phyloP scores from a whole-genome alignment of 2,888 invertebrate genomes.

The Diogma glabrata region DNA sequence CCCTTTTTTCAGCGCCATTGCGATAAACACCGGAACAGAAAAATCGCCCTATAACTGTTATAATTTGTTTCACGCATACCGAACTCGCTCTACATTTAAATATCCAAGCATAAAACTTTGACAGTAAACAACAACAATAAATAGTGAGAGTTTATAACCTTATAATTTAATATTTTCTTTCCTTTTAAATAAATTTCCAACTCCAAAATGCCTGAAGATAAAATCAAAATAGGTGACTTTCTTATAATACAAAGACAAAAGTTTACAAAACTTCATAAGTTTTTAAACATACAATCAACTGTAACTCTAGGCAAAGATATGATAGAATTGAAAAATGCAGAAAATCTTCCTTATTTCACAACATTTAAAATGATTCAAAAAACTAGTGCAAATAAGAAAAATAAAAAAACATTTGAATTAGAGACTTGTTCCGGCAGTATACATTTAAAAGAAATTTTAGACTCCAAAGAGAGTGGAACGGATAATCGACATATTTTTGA shows the following conservation, averaged over 20 bases:
- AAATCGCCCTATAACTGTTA: too few species aligned
- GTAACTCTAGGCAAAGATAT: conserved; percentile 58
- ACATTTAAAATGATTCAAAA: conserved; percentile 63
- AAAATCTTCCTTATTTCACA: conserved; percentile 58
- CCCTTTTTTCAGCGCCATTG: too few species aligned
- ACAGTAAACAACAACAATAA: too few species aligned
- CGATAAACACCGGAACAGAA: too few species aligned
- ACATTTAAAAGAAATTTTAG: conserved; percentile 47
- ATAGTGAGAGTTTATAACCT: too few species aligned
- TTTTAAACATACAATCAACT: conserved; percentile 49
- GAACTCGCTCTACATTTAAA: too few species aligned
- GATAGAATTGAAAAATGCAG: conserved; percentile 52
- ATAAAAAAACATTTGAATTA: conserved; percentile 40
- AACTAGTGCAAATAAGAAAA: conserved; percentile 39
- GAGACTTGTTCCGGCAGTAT: conserved; percentile 39
- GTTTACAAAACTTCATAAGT: conserved; percentile 65
- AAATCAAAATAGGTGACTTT: conserved; percentile 56
- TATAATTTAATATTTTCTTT: too few species aligned
- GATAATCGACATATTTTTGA: conserved; percentile 81
- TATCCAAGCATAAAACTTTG: too few species aligned
- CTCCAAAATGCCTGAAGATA: conserved; percentile 12
- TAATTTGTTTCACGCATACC: too few species aligned
- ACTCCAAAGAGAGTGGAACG: conserved; percentile 52
- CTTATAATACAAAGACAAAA: conserved; percentile 66
- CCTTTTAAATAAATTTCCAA: too few species aligned